Conservation (phyloP, 2,888 invertebrate species). For the Spisula solida region DNA sequence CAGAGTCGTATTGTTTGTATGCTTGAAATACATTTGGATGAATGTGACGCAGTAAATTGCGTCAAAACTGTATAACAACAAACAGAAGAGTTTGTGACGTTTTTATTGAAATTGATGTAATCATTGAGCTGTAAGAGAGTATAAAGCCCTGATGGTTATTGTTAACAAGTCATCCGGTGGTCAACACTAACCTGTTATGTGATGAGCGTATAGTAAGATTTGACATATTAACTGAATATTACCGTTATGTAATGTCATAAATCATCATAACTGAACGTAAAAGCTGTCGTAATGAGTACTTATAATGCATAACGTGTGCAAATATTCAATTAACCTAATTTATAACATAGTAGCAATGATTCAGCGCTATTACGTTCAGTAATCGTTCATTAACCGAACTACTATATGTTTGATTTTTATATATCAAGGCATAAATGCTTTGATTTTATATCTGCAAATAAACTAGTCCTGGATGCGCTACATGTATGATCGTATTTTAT, state of each 20-base stretch:
- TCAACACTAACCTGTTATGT: neutral
- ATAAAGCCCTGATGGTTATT: neutral
- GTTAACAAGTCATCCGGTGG: neutral
- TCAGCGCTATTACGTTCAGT: neutral
- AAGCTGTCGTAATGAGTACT: neutral
- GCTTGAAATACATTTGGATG: neutral
- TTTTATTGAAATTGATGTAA: neutral
- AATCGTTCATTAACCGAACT: no score
- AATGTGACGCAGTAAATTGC: neutral
- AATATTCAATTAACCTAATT: constrained; percentile 2
- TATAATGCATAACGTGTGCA: neutral
- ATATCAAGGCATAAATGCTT: no score
- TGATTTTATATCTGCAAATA: no score
- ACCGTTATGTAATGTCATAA: neutral
- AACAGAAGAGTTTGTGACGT: neutral
- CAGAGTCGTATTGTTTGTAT: no score
- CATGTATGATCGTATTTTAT: no score
- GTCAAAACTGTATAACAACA: neutral
- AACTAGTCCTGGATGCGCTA: no score
- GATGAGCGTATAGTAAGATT: neutral
- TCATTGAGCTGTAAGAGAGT: neutral
- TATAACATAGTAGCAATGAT: neutral
- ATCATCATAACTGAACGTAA: neutral
- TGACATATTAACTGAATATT: constrained; percentile 17
- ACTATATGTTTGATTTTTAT: no score